Percentiles rank a stretch among this genome's conserved stretches.
Evolutionary conservation across 2,113 vertebrate species (phyloP).

Genomic region (Cebidichthys violaceus): DNA sequence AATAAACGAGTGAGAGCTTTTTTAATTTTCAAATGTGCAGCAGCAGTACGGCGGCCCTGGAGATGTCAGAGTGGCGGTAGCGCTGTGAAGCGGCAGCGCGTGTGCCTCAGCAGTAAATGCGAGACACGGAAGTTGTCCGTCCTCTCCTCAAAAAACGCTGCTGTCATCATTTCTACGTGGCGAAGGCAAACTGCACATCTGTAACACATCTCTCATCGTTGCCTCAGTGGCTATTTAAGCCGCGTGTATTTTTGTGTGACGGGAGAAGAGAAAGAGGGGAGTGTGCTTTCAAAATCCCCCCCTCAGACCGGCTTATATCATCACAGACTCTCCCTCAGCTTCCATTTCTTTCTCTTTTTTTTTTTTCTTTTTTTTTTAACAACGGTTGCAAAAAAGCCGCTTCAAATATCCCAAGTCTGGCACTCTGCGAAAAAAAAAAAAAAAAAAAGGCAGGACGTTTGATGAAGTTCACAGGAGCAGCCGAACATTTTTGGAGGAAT

Average conservation of each 20-base stretch:
- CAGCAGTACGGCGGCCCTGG: not conserved
- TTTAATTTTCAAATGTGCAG: not conserved
- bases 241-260: constrained; percentile 40
- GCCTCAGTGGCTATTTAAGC: constrained; percentile 45
- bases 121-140: constrained; percentile 37
- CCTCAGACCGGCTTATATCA: constrained; percentile 42
- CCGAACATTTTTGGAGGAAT: constrained; percentile 58
- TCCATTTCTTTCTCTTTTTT: not conserved
- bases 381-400: constrained; percentile 39
- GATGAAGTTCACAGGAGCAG: constrained; percentile 56
- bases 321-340: constrained; percentile 38
- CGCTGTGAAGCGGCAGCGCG: not conserved
- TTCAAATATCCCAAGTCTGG: constrained; percentile 38
- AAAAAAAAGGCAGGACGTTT: constrained; percentile 12
- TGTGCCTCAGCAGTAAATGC: constrained; percentile 9
- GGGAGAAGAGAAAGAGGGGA: not conserved
- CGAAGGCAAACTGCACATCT: constrained; percentile 40
- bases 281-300: not conserved
- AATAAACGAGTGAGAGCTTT: not conserved
- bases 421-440: not conserved
- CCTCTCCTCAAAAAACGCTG: constrained; percentile 35
- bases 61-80: not conserved
- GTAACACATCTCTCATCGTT: constrained; percentile 40
- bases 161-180: constrained; percentile 46
- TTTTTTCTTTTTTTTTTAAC: constrained; percentile 4